phyloP scores from a whole-genome alignment of 2,113 vertebrate genomes.

The Donacobius atricapilla region DNA sequence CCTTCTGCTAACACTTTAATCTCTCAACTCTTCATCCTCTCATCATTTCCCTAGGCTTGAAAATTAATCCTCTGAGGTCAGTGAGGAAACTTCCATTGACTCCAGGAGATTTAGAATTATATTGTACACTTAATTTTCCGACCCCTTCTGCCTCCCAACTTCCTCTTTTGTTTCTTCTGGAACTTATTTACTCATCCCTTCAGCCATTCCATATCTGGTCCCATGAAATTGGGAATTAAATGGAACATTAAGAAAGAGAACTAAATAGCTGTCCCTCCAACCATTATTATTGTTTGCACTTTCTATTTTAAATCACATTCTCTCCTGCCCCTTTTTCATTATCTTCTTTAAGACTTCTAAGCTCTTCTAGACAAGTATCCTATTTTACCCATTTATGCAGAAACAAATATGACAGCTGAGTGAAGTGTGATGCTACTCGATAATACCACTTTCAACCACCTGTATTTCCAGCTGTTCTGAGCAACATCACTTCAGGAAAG shows the following conservation, averaged over 20 bases:
- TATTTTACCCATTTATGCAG: neutral
- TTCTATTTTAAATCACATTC: neutral
- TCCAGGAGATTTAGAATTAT: slow-evolving; percentile 49
- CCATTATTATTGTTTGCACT: neutral
- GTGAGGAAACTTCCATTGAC: slow-evolving; percentile 34
- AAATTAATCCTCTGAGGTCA: slow-evolving; percentile 43
- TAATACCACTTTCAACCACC: neutral
- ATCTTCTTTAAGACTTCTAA: neutral
- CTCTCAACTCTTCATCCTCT: slow-evolving; percentile 55
- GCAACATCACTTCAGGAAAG: neutral
- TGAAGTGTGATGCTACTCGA: neutral
- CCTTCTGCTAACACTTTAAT: slow-evolving; percentile 42
- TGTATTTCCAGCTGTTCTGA: neutral
- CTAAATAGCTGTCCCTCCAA: neutral
- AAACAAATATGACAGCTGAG: neutral
- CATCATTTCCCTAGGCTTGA: slow-evolving; percentile 61
- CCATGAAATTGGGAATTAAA: slow-evolving; percentile 40
- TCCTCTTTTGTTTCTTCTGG: slow-evolving; percentile 24
- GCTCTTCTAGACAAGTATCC: neutral
- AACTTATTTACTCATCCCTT: slow-evolving; percentile 28
- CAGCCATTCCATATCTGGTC: neutral
- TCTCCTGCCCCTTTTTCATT: neutral
- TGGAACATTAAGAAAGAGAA: neutral
- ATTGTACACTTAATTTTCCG: neutral
- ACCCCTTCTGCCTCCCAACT: neutral